Evolutionary conservation across 2,888 invertebrate species (phyloP), one percentile per base, ranked within the genome.

Genomic region (Tenthredo notha): DNA sequence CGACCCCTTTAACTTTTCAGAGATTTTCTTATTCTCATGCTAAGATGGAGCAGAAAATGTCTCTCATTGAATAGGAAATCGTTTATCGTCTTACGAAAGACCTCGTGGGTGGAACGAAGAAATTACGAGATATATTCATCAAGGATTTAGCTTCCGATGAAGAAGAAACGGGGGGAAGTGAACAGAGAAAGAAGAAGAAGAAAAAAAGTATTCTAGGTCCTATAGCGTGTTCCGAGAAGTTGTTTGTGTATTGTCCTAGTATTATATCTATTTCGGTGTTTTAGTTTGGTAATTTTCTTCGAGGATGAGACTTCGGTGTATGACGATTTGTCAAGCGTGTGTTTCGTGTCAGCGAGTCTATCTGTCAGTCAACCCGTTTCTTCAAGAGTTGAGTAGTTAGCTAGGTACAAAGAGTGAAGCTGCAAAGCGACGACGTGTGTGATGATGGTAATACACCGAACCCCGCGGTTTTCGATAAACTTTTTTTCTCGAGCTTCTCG

Each of bases 321-420:
- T 80, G 80, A 80, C 80, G 80, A 80, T 80, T 80, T 80, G 80
- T 80, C 80, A 80, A 58, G 61, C 80, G 80, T 80, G 80, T 80
- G 61, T 80, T 80, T 80, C 61, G 61, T 80, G 80, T 80, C 80
- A 80, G 80, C 80, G 40, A 50, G 80, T 80, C 80, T 61, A 80
- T 80, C 80, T 80, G 80, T 80, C 80, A 80, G 80, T 80, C 80
- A 80, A 61, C 80, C 54, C 80, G 61, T 33, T 21, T 61, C 37
- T 58, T 40, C 80, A 4, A 74, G 43, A 74, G 43, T 43, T 12
- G 74, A 40, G 74, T 74, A 74, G 74, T 74, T 74, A 74, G 43
- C 15, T 72, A 72, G 40, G 37, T 74, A 74, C 77, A n/a, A 47
- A 61, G 80, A 40, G 40, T 43, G 33, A 37, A 40, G 61, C 33